phyloP scores from a whole-genome alignment of 2,888 invertebrate genomes.

The Adela reaumurella region DNA sequence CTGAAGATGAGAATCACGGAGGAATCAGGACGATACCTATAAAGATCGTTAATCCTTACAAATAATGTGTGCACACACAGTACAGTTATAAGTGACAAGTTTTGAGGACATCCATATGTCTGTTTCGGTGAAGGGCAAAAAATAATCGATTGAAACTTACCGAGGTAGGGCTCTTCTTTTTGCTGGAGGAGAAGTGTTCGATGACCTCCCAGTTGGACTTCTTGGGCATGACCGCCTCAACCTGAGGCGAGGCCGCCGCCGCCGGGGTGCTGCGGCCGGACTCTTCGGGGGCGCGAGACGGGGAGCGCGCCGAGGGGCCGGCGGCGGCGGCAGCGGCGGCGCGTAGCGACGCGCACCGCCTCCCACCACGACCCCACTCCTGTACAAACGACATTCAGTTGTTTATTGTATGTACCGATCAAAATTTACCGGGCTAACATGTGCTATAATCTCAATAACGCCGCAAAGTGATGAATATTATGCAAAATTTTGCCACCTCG shows the following conservation, averaged over 20 bases:
- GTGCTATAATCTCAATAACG: no score
- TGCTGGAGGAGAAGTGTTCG: conserved; percentile 73
- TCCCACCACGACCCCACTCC: conserved; percentile 59
- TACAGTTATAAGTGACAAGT: no score
- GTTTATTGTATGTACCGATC: no score
- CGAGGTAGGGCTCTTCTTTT: conserved; percentile 51
- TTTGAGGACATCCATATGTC: no score
- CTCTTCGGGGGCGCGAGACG: conserved; percentile 24
- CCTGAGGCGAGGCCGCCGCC: conserved; percentile 51
- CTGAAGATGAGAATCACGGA: no score
- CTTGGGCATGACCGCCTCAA: conserved; percentile 54
- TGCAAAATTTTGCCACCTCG: no score
- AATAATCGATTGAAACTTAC: conserved; percentile 25
- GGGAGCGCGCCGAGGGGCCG: conserved; percentile 30
- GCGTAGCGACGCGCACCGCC: conserved; percentile 57
- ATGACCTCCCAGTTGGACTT: conserved; percentile 92
- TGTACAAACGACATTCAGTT: conserved; percentile 29
- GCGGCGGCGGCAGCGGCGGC: conserved; percentile 30
- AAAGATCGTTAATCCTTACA: no score
- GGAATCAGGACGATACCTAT: no score
- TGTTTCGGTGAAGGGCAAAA: not conserved
- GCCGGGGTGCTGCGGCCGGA: conserved; percentile 42
- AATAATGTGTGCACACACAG: no score
- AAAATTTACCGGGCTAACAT: no score
- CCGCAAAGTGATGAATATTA: no score